Conservation (phyloP, 2,113 vertebrate genomes). For the Chiloscyllium plagiosum region DNA sequence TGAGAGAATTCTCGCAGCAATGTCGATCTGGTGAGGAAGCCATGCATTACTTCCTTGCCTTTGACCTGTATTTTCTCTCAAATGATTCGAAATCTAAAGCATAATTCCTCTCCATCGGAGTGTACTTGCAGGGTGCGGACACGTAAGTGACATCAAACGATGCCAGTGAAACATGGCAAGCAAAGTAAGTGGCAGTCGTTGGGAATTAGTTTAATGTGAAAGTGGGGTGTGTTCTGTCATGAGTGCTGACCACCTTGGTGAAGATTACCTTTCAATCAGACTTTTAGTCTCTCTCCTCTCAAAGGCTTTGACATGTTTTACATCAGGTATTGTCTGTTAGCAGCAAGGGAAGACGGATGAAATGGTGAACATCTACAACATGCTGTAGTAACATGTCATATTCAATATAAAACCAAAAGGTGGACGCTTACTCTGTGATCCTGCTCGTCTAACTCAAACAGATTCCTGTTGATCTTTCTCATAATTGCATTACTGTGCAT, state of each 20-base stretch:
- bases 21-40: neutral
- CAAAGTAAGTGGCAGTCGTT: neutral
- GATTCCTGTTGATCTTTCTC: too few species aligned
- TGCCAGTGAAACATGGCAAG: neutral
- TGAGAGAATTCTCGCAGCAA: neutral
- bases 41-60: too few species aligned
- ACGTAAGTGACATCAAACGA: neutral
- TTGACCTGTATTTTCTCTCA: neutral
- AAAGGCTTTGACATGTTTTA: neutral
- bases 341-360: neutral
- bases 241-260: too few species aligned
- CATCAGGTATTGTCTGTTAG: neutral
- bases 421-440: too few species aligned
- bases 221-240: neutral
- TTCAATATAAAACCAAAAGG: neutral
- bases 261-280: neutral
- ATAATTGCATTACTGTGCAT: too few species aligned
- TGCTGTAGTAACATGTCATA: neutral
- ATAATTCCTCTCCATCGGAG: neutral
- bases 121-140: neutral
- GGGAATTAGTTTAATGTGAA: neutral
- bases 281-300: neutral
- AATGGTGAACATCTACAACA: neutral
- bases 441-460: too few species aligned
- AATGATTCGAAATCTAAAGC: neutral